A percentile compares a stretch with the other conserved stretches of the same genome.
phyloP scores from a whole-genome alignment of 2,113 vertebrate species.

The Bostrychus sinensis region DNA sequence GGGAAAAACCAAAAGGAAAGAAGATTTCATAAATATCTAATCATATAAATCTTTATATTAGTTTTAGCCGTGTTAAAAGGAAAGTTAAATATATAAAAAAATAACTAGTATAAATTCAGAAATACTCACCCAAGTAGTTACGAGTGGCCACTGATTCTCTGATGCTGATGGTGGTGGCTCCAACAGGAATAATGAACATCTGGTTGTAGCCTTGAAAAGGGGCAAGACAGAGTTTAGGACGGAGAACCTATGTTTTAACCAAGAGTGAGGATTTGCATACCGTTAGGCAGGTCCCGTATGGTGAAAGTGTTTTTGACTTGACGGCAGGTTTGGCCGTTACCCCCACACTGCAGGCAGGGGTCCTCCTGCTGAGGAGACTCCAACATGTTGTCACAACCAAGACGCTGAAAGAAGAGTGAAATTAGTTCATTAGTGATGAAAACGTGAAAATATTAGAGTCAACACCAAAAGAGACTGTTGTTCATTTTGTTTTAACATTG shows the following conservation, averaged over 20 bases:
- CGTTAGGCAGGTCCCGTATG: constrained; percentile 80
- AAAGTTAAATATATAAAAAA: not conserved
- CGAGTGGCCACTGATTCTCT: constrained; percentile 87
- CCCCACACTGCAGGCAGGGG: constrained; percentile 92
- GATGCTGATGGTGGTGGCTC: constrained; percentile 89
- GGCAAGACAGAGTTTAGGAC: not conserved
- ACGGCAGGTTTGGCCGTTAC: constrained; percentile 86
- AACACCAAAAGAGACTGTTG: constrained; percentile 8
- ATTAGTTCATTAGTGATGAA: not conserved
- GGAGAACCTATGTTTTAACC: not conserved
- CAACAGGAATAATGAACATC: constrained; percentile 89
- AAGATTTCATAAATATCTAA: too few species aligned
- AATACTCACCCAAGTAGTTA: constrained; percentile 89
- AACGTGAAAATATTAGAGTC: not conserved
- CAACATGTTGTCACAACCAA: constrained; percentile 92
- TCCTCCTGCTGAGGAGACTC: constrained; percentile 91
- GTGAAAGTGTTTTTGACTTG: constrained; percentile 84
- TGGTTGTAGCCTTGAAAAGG: constrained; percentile 90
- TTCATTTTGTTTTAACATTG: too few species aligned
- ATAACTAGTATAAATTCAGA: not conserved
- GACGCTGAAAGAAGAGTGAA: constrained; percentile 65
- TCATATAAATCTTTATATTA: too few species aligned
- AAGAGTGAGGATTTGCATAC: constrained; percentile 65
- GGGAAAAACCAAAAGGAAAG: too few species aligned
- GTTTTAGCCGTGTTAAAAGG: too few species aligned